Conservation (phyloP, 2,797 vertebrate species). For the Ctenosaura bakeri region DNA sequence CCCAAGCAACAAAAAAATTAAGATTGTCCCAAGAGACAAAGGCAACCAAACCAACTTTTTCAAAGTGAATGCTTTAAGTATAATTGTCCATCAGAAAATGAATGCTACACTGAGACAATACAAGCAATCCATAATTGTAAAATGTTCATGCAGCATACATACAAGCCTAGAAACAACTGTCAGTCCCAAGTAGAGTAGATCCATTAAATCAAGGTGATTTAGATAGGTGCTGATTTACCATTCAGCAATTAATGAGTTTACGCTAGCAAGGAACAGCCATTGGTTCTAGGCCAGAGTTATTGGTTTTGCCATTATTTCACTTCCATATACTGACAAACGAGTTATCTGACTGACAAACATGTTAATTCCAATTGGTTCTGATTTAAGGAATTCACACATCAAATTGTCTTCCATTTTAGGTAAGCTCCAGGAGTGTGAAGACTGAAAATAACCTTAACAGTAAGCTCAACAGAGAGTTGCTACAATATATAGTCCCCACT, state of each 20-base stretch:
- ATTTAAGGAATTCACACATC: slow-evolving; percentile 10
- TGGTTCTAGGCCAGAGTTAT: neutral
- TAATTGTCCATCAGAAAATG: neutral
- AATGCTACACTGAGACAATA: neutral
- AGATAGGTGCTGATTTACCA: neutral
- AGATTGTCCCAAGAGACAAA: neutral
- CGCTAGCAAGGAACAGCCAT: no score
- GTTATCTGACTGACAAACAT: neutral
- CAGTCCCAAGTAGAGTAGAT: no score
- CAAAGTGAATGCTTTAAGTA: neutral
- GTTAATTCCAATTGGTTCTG: neutral
- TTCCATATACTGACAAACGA: neutral
- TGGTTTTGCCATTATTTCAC: neutral
- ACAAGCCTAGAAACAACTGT: no score
- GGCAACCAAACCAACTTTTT: neutral
- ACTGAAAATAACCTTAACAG: neutral
- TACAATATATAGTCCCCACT: neutral
- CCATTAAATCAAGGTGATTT: neutral
- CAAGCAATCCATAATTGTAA: neutral
- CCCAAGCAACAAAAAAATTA: slow-evolving; percentile 49
- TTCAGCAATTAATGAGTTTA: neutral
- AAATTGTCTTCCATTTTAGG: neutral
- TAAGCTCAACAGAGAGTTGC: neutral
- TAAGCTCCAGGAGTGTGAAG: neutral
- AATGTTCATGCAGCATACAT: neutral